A percentile compares a stretch with the other conserved stretches of the same genome.
Evolutionary conservation across 2,797 vertebrate genomes (phyloP).

Genomic region (Sternotherus odoratus): DNA sequence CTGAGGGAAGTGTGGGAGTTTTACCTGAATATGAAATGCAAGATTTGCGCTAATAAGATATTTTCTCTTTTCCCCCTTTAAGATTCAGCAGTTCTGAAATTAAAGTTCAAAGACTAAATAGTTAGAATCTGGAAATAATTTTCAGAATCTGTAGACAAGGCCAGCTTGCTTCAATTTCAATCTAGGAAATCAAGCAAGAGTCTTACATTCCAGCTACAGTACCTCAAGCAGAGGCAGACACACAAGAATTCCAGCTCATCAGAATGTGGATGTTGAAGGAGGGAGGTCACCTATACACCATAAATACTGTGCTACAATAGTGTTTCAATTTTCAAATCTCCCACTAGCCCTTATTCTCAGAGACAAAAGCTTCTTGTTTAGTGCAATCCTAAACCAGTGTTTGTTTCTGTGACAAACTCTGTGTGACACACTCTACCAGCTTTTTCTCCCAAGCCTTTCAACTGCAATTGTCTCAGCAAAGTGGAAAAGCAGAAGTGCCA

Average conservation of each 20-base stretch:
- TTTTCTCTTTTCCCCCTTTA: neutral
- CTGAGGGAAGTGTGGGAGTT: neutral
- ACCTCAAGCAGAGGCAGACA: slow-evolving; percentile 37
- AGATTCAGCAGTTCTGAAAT: neutral
- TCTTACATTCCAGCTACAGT: slow-evolving; percentile 28
- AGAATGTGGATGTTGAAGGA: slow-evolving; percentile 19
- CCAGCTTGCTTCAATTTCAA: slow-evolving; percentile 56
- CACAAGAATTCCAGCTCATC: slow-evolving; percentile 39
- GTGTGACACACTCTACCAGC: fast-evolving
- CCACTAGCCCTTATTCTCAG: neutral
- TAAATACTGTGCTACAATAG: neutral
- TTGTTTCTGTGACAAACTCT: neutral
- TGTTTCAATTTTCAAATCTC: neutral
- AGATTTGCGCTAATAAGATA: neutral
- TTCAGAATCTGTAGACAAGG: neutral
- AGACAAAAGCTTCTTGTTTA: neutral
- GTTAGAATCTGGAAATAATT: slow-evolving; percentile 29
- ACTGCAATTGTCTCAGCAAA: neutral
- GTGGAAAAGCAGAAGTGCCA: neutral
- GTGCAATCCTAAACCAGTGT: neutral
- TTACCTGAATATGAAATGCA: neutral
- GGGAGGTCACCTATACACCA: neutral
- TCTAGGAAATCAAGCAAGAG: neutral
- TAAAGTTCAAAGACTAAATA: neutral
- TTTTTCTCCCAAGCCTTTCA: neutral